These are phyloP conservation scores for Pinctada fucata DNA, from an alignment of 2,888 invertebrate species.

Conservation along the genomic window DNA sequence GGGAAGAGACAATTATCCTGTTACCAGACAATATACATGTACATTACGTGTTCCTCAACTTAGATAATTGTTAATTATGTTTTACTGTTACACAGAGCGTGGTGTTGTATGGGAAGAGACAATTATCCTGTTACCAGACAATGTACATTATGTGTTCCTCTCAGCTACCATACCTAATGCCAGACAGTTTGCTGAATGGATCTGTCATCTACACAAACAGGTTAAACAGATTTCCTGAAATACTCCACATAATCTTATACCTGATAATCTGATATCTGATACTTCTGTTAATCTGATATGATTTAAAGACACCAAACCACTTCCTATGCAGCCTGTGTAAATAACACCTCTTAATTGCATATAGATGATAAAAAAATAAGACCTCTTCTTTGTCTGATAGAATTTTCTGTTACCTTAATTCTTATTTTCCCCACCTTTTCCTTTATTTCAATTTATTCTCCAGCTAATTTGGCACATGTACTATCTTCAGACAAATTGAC, in stretches of 20 bases:
- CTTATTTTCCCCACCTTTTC: too few species aligned
- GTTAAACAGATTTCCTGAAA: conserved; percentile 50
- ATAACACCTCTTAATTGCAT: too few species aligned
- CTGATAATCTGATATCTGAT: neutral
- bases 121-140: conserved; percentile 96
- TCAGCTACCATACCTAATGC: conserved; percentile 99
- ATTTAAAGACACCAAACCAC: too few species aligned
- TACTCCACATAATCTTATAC: neutral
- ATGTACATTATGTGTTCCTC: conserved; percentile 98
- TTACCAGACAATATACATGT: conserved; percentile 91
- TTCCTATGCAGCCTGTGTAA: too few species aligned
- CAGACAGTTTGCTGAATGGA: conserved; percentile 85
- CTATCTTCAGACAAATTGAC: too few species aligned
- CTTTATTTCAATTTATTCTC: too few species aligned
- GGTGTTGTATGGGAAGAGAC: conserved; percentile 99
- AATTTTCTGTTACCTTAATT: too few species aligned
- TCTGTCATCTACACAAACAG: conserved; percentile 87
- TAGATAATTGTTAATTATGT: too few species aligned
- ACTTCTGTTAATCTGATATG: too few species aligned
- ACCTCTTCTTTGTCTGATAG: too few species aligned
- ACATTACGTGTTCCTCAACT: conserved; percentile 93
- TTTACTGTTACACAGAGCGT: conserved; percentile 82
- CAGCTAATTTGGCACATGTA: too few species aligned
- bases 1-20: conserved; percentile 99
- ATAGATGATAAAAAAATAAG: too few species aligned